phyloP scores from a whole-genome alignment of 2,113 vertebrate genomes.

The Cyphomyrus discorhynchus region DNA sequence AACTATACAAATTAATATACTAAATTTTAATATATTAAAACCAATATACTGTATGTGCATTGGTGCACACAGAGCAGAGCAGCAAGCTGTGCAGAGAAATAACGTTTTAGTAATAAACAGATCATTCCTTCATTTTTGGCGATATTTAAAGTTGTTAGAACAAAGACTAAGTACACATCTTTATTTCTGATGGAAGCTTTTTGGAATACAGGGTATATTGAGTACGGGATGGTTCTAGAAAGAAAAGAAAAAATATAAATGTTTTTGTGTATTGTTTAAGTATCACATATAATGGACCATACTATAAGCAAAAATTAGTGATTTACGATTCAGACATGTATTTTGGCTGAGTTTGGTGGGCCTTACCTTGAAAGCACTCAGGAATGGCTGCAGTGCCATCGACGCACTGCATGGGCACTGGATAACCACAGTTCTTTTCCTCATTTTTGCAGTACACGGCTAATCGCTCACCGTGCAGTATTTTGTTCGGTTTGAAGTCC shows the following conservation, averaged over 20 bases:
- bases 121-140: background rate
- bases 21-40: too few relatives aligned
- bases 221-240: background rate
- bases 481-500: slow-evolving; percentile 63
- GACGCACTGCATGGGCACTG: slow-evolving; percentile 56
- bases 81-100: background rate
- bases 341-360: background rate
- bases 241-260: background rate
- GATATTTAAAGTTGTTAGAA: background rate
- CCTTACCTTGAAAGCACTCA: slow-evolving; percentile 71
- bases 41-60: background rate
- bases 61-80: background rate
- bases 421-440: slow-evolving; percentile 72
- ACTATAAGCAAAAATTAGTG: background rate
- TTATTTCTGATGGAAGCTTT: slow-evolving; percentile 18
- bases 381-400: slow-evolving; percentile 70
- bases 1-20: background rate
- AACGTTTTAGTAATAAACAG: background rate
- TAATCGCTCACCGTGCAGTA: slow-evolving; percentile 66
- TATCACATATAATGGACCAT: background rate
- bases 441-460: slow-evolving; percentile 79
- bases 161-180: background rate
- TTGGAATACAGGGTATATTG: background rate
- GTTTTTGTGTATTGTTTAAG: background rate
- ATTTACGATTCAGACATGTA: too few relatives aligned